Percentiles rank a stretch among this genome's conserved stretches.
These are phyloP conservation scores for Polyploca ridens DNA, from an alignment of 2,888 invertebrate genomes.

Conservation along the genomic window DNA sequence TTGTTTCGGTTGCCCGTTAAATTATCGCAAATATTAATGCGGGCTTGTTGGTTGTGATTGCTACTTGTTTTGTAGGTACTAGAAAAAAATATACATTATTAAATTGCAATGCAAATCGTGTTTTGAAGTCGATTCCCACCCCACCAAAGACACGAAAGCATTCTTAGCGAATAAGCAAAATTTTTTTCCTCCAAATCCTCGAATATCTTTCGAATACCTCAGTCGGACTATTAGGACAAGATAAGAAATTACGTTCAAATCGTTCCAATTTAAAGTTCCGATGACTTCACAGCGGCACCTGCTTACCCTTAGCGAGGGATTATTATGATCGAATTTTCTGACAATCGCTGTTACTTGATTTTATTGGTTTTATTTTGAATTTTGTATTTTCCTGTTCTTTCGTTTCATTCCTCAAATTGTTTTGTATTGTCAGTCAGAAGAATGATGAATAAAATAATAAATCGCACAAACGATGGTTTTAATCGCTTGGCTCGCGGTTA, in stretches of 20 bases:
- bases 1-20: background rate
- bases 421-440: conserved; percentile 12
- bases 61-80: no score
- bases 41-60: background rate
- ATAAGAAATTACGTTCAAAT: conserved; percentile 14
- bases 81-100: background rate
- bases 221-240: conserved; percentile 3
- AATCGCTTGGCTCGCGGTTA: no score
- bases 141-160: background rate
- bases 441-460: no score
- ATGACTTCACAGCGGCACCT: conserved; percentile 12
- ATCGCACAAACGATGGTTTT: no score
- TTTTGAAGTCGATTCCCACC: background rate
- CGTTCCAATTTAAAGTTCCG: conserved; percentile 14
- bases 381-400: conserved; percentile 26
- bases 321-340: conserved; percentile 14
- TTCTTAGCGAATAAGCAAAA: background rate
- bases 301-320: conserved; percentile 11
- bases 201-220: conserved; percentile 9
- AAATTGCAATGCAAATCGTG: background rate
- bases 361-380: conserved; percentile 12
- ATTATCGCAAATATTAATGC: background rate
- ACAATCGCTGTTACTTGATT: conserved; percentile 11
- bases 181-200: background rate
- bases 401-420: conserved; percentile 21